These are phyloP conservation scores for Hydrocynus forskahlii DNA, from an alignment of 2,797 vertebrate genomes.

Conservation along the genomic window DNA sequence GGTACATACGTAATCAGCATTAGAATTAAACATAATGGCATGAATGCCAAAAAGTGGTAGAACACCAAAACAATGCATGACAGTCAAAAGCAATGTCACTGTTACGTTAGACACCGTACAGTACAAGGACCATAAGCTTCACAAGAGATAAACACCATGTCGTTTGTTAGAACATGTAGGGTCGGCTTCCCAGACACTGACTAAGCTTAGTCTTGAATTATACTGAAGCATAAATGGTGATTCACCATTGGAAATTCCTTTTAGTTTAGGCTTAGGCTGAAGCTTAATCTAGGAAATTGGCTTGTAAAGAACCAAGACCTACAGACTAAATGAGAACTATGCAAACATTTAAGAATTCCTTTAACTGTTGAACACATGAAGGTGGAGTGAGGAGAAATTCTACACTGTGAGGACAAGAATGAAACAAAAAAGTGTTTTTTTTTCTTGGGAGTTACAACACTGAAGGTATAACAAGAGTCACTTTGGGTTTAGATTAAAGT, in stretches of 20 bases:
- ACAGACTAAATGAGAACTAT: slow-evolving; percentile 62
- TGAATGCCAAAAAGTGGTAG: slow-evolving; percentile 68
- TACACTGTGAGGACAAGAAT: neutral
- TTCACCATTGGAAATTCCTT: no score
- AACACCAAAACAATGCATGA: slow-evolving; percentile 70
- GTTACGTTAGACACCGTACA: slow-evolving; percentile 66
- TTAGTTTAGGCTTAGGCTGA: no score
- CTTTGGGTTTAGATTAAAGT: neutral
- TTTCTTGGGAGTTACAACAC: neutral
- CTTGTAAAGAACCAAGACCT: slow-evolving; percentile 66
- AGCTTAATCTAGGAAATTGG: no score
- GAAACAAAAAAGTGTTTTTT: neutral
- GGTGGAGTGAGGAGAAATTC: neutral
- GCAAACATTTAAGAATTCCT: slow-evolving; percentile 56
- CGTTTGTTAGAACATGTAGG: slow-evolving; percentile 77
- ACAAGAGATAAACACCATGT: slow-evolving; percentile 81
- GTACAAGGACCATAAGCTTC: slow-evolving; percentile 72
- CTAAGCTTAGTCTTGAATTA: no score
- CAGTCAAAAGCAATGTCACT: slow-evolving; percentile 69
- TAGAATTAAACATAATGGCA: slow-evolving; percentile 65
- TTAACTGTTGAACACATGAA: neutral
- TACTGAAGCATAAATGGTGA: no score
- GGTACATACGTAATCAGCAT: slow-evolving; percentile 71
- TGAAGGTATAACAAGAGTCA: neutral
- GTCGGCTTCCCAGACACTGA: no score